Base-by-base conservation (phyloP, 2,113 vertebrate species). In the Phylloscopus trochiloides region DNA sequence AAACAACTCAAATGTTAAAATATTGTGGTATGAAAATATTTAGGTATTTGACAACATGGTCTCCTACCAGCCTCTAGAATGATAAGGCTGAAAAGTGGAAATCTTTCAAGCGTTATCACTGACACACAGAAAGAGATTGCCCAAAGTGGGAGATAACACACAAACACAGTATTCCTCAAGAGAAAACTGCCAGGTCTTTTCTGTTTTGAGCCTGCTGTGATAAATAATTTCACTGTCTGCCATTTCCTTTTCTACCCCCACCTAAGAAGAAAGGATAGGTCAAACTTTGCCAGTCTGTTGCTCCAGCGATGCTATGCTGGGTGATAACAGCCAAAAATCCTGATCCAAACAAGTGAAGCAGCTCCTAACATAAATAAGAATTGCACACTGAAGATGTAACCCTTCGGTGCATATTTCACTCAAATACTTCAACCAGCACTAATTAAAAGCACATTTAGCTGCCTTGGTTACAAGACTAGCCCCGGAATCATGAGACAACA, bases 41-140 rank as follows among this genome's bases (percentile, higher is more conserved):
- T 50, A 92, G 67, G 90, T 72, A 93, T 94, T 90, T 95, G 96
- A 97, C 94, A 94, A 88, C 71, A 54, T 2, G 12, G 74, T 79
- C 66, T 88, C 90, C 79, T 79, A 83, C 51, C 55, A 94, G 92
- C 55, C 67, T 83, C 67, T 2, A 14, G 82, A 74, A 88, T 71
- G 90, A 95, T 94, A 95, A 95, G 67, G 48, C 67, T 77, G 77
- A 88, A 93, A 92, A 96, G 78, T 92, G 51, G 71, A 93, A 96
- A 93, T 95, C 94, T 95, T 95, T 95, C 94, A 95, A 87, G 91
- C 17, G 36, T 96, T 96, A 97, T 97, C 95, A 88, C 81, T 86
- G 94, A 88, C 96, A 94, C 87, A 86, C 92, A 94, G 93, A 90
- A 90, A 83, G 75, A 95, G 92, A 90, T 63, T 92, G 85, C 92